A percentile compares a stretch with the other conserved stretches of the same genome.
These are phyloP conservation scores for Hydroisotoma schaefferi DNA, from an alignment of 2,888 invertebrate species.

Conservation along the genomic window DNA sequence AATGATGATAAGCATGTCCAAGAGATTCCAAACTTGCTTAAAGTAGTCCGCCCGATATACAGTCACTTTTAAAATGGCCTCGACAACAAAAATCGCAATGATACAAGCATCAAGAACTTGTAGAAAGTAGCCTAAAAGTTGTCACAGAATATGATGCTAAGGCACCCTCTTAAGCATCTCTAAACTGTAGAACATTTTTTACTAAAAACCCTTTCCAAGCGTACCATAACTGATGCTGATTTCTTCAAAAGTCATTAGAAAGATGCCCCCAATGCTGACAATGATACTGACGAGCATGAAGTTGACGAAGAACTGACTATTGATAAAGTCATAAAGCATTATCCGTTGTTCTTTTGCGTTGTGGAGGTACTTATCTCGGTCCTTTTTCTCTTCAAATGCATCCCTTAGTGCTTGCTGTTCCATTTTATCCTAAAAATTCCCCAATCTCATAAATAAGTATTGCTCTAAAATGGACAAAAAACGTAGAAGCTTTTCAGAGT, in stretches of 20 bases:
- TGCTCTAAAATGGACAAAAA: no score
- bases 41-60: constrained; percentile 45
- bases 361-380: constrained; percentile 39
- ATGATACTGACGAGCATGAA: constrained; percentile 40
- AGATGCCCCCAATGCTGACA: constrained; percentile 34
- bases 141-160: no score
- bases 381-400: constrained; percentile 33
- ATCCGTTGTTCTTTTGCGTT: constrained; percentile 36
- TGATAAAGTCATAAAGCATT: constrained; percentile 44
- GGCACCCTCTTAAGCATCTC: no score
- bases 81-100: constrained; percentile 42
- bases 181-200: no score
- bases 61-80: constrained; percentile 39
- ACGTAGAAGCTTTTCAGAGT: no score
- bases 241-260: constrained; percentile 36
- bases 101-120: constrained; percentile 37
- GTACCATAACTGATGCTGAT: constrained; percentile 34
- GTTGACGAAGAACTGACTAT: constrained; percentile 29
- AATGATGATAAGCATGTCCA: constrained; percentile 41
- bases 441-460: no score
- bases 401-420: constrained; percentile 36
- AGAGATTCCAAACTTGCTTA: constrained; percentile 35
- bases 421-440: constrained; percentile 22
- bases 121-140: no score
- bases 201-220: no score